Base-by-base conservation (phyloP, 2,888 invertebrate genomes). In the Zele albiditarsus region DNA sequence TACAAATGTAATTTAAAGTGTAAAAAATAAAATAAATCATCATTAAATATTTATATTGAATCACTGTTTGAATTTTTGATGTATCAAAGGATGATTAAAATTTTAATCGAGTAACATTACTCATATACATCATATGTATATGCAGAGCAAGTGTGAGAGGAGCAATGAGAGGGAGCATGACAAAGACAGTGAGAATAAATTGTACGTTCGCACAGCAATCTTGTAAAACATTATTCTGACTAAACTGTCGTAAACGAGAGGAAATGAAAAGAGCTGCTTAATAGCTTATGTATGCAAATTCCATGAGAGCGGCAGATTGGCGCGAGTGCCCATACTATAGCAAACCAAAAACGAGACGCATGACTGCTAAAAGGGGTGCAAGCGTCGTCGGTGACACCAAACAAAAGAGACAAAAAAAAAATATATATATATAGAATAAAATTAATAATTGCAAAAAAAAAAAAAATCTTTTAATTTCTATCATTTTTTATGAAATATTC, bases 231-330 rank as follows among this genome's bases (percentile, higher is more conserved):
- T 88, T 89, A 88, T 88, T 88, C 89, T 83, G 84, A 86, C 89
- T 89, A 89, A 89, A 89, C 89, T 89, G 88, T 89, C 89, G 89
- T 89, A 89, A 89, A 88, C 88, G 88, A 84, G 88, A 88, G 89
- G 89, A 89, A 89, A 89, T 89, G 89, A 88, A 89, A 89, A 89
- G 89, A 89, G 89, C 88, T 89, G 86, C 86, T 89, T 89, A 89
- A 89, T 89, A 89, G 89, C 85, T 89, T 89, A 88, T 87, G 85
- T 88, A 89, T 89, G 89, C 88, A 88, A 89, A 89, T 89, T 76
- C 79, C 73, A 81, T 79, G 70, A 75, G 72, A 76, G 84, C 83
- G 82, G 87, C 87, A 87, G 88, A 88, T 88, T 87, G 88, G 85
- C 81, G 82, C 80, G 88, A 87, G 84, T 86, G 84, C 86, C 83